These are phyloP conservation scores for Tyrannus savana DNA, from an alignment of 2,113 vertebrate species.

Conservation along the genomic window DNA sequence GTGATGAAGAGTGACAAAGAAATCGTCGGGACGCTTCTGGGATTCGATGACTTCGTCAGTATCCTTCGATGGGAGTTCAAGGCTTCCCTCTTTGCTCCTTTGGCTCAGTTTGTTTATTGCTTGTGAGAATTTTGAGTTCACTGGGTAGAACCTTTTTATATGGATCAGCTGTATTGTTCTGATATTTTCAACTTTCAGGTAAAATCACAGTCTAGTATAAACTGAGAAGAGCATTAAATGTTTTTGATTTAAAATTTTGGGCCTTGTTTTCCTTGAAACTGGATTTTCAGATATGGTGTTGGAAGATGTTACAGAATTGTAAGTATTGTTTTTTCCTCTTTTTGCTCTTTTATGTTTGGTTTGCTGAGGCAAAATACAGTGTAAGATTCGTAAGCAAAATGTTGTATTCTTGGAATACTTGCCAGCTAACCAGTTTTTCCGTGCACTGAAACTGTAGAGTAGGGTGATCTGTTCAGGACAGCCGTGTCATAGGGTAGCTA, in stretches of 20 bases:
- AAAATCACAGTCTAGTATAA: neutral
- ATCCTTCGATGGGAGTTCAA: constrained; percentile 79
- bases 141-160: neutral
- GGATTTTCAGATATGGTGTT: constrained; percentile 90
- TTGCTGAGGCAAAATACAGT: neutral
- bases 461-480: neutral
- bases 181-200: neutral
- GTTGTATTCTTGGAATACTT: rapidly evolving
- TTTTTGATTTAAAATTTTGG: neutral
- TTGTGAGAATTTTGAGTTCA: neutral
- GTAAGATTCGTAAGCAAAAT: neutral
- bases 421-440: neutral
- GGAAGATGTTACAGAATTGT: constrained; percentile 98
- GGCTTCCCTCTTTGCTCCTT: neutral
- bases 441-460: neutral
- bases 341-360: neutral
- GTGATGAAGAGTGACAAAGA: constrained; percentile 99
- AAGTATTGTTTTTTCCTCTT: constrained; percentile 70
- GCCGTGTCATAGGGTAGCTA: rapidly evolving
- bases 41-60: constrained; percentile 98
- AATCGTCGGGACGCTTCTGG: constrained; percentile 92
- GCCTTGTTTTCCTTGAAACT: constrained; percentile 74
- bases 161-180: neutral
- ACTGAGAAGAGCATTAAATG: neutral
- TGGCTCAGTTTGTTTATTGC: neutral